These are phyloP conservation scores for Semicossyphus pulcher DNA, from an alignment of 2,113 vertebrate genomes.

Conservation along the genomic window DNA sequence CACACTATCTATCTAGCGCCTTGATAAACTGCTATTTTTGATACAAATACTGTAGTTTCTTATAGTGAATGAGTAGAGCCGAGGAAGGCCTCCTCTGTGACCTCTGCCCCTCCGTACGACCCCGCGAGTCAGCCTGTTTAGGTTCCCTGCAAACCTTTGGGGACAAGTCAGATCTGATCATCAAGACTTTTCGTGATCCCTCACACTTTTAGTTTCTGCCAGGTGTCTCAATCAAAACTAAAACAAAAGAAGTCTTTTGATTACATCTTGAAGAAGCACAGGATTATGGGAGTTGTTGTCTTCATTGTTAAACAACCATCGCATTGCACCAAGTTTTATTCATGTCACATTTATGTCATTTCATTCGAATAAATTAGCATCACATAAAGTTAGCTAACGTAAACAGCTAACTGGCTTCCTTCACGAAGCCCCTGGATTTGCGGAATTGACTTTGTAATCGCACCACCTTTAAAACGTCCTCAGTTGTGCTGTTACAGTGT, in stretches of 20 bases:
- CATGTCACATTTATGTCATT: neutral
- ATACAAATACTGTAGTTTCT: conserved; percentile 64
- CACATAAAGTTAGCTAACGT: too few relatives aligned
- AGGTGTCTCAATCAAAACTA: neutral
- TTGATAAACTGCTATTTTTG: conserved; percentile 61
- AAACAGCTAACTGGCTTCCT: too few relatives aligned
- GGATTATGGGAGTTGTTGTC: neutral
- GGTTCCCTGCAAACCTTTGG: neutral
- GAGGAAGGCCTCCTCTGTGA: neutral
- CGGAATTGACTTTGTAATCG: too few relatives aligned
- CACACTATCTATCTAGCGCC: neutral
- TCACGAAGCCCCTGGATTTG: too few relatives aligned
- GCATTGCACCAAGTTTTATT: neutral
- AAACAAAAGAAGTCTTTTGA: neutral
- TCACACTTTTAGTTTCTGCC: neutral
- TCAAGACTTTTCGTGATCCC: neutral
- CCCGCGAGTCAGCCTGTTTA: neutral
- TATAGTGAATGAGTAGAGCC: conserved; percentile 32
- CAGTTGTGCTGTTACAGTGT: too few relatives aligned
- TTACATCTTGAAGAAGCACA: neutral
- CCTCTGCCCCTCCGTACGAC: neutral
- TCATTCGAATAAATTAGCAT: too few relatives aligned
- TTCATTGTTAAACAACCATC: neutral
- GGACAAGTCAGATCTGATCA: neutral
- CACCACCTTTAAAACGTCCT: too few relatives aligned